A percentile compares a stretch with the other conserved stretches of the same genome.
Evolutionary conservation across 2,797 vertebrate species (phyloP).

Genomic region (Loriculus beryllinus): DNA sequence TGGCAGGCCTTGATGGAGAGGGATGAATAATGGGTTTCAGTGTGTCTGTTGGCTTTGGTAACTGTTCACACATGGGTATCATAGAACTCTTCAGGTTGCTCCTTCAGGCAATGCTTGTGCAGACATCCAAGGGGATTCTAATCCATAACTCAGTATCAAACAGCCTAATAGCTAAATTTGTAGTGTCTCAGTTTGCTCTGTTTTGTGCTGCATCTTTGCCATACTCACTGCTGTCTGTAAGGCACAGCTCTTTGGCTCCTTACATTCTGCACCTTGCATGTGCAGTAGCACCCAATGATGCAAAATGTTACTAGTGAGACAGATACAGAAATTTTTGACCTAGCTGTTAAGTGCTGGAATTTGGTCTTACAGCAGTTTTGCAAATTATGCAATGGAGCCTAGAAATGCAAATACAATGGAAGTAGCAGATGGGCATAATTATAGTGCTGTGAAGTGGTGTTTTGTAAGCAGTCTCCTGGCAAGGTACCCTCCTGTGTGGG

Average conservation of each 20-base stretch:
- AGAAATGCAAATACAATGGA: not conserved
- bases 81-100: not conserved
- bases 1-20: not conserved
- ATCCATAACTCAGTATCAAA: not conserved
- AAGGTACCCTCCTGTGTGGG: not conserved
- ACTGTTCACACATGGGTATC: rapidly evolving
- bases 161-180: not conserved
- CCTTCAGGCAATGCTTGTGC: not conserved
- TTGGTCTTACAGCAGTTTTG: not conserved
- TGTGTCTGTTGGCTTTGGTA: not conserved
- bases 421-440: not conserved
- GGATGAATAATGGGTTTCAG: not conserved
- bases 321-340: not conserved
- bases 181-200: not conserved
- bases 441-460: not conserved
- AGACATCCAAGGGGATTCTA: not conserved
- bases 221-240: not conserved
- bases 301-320: not conserved
- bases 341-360: not conserved
- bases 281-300: not conserved
- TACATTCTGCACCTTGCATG: not conserved
- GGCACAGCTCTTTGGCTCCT: not conserved
- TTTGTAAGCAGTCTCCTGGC: not conserved
- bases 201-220: not conserved
- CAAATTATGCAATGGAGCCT: not conserved